A percentile compares a stretch with the other conserved stretches of the same genome.
phyloP scores from a whole-genome alignment of 2,888 invertebrate species.

The Latrodectus elegans region DNA sequence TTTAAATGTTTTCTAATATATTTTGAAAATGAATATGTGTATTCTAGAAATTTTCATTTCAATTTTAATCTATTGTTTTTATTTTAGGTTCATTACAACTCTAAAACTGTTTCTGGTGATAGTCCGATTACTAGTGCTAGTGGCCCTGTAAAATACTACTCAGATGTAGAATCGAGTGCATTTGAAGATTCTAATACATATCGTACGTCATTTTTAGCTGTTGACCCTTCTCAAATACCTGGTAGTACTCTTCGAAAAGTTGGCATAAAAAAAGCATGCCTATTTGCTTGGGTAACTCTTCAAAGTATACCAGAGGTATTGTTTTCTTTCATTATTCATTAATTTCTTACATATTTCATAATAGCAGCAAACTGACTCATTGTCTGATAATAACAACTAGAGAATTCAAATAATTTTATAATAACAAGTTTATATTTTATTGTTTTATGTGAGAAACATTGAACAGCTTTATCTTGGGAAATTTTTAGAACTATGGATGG shows the following conservation, averaged over 20 bases:
- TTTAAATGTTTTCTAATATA: no score
- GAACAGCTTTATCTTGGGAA: no score
- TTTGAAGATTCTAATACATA: constrained; percentile 39
- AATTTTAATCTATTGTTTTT: not conserved
- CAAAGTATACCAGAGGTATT: constrained; percentile 91
- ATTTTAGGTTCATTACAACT: constrained; percentile 85
- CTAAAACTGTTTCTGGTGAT: constrained; percentile 83
- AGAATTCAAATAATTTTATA: no score
- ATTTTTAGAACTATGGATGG: no score
- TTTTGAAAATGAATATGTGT: no score
- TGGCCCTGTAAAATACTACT: constrained; percentile 42
- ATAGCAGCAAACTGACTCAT: no score
- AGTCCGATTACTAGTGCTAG: constrained; percentile 72
- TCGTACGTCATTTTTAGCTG: constrained; percentile 38
- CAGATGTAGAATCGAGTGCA: constrained; percentile 30
- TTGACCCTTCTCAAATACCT: constrained; percentile 51
- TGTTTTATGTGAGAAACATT: no score
- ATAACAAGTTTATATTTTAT: no score
- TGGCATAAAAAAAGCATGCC: constrained; percentile 87
- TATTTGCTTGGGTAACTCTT: constrained; percentile 96
- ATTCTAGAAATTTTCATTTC: no score
- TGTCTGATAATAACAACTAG: no score
- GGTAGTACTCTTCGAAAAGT: constrained; percentile 60
- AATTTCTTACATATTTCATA: not conserved
- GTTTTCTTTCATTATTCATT: not conserved